Evolutionary conservation across 2,797 vertebrate genomes (phyloP).

Genomic region (Cyprinella venusta): DNA sequence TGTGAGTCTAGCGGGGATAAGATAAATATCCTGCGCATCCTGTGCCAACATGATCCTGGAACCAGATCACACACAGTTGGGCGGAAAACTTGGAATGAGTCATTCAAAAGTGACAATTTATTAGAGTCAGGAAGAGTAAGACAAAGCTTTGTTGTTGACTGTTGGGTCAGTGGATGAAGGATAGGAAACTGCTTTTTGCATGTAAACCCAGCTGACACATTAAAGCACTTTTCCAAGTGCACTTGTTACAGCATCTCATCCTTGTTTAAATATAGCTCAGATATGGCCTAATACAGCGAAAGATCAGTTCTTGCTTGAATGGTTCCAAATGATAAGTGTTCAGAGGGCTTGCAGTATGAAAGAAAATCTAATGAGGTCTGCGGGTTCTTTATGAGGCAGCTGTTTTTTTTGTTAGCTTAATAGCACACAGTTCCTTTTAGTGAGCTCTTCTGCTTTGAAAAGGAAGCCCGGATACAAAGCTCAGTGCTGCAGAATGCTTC

Average conservation of each 20-base stretch:
- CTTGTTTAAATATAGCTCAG: slow-evolving; percentile 7
- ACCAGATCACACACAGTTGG: slow-evolving; percentile 14
- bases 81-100: slow-evolving; percentile 18
- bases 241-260: not conserved
- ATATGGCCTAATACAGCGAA: not conserved
- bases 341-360: not conserved
- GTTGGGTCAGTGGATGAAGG: slow-evolving; percentile 13
- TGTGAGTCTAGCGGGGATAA: slow-evolving; percentile 17
- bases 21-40: slow-evolving; percentile 34
- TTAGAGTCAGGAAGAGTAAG: slow-evolving; percentile 16
- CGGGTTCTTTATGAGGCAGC: slow-evolving; percentile 18
- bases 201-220: not conserved
- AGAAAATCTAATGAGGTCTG: slow-evolving; percentile 16
- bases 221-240: not conserved
- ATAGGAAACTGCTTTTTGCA: slow-evolving; percentile 6
- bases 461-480: slow-evolving; percentile 12
- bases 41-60: slow-evolving; percentile 25
- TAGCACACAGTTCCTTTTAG: slow-evolving; percentile 14
- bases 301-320: slow-evolving; percentile 19
- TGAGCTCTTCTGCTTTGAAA: slow-evolving; percentile 1
- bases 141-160: slow-evolving; percentile 19
- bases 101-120: slow-evolving; percentile 3
- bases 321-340: not conserved
- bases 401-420: slow-evolving; percentile 35
- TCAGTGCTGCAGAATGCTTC: slow-evolving; percentile 38